These are phyloP conservation scores for Lordiphosa andalusiaca DNA, from an alignment of 2,888 invertebrate species.

Conservation along the genomic window DNA sequence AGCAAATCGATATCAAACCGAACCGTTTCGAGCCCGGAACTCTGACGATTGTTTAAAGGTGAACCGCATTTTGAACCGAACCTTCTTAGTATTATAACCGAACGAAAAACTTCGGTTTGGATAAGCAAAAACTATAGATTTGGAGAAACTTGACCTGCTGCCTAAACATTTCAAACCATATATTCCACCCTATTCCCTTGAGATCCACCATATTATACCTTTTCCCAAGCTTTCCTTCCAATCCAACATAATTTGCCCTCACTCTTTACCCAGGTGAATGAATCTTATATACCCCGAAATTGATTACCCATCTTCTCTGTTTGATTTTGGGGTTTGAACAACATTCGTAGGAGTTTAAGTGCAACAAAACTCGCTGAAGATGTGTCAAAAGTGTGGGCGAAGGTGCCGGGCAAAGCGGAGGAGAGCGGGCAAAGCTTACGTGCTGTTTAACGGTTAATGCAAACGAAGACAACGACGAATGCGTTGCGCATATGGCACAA, in stretches of 20 bases:
- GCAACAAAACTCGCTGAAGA: slow-evolving; percentile 51
- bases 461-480: slow-evolving; percentile 52
- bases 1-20: too few relatives aligned
- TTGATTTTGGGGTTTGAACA: slow-evolving; percentile 5
- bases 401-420: slow-evolving; percentile 9
- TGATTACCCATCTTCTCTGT: slow-evolving; percentile 2
- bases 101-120: too few relatives aligned
- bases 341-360: slow-evolving; percentile 62
- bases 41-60: too few relatives aligned
- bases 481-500: slow-evolving; percentile 66
- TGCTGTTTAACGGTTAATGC: slow-evolving; percentile 76
- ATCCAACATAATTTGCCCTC: not conserved
- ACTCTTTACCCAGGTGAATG: not conserved
- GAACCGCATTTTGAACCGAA: too few relatives aligned
- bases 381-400: slow-evolving; percentile 70
- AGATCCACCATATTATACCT: too few relatives aligned
- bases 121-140: too few relatives aligned
- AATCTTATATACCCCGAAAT: not conserved
- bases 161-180: too few relatives aligned
- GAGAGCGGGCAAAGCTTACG: slow-evolving; percentile 37
- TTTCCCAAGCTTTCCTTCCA: too few relatives aligned
- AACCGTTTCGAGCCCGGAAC: too few relatives aligned
- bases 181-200: too few relatives aligned
- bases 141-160: too few relatives aligned
- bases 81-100: too few relatives aligned